These are phyloP conservation scores for Drosophila seclusa DNA, from an alignment of 2,888 invertebrate species.

Conservation along the genomic window DNA sequence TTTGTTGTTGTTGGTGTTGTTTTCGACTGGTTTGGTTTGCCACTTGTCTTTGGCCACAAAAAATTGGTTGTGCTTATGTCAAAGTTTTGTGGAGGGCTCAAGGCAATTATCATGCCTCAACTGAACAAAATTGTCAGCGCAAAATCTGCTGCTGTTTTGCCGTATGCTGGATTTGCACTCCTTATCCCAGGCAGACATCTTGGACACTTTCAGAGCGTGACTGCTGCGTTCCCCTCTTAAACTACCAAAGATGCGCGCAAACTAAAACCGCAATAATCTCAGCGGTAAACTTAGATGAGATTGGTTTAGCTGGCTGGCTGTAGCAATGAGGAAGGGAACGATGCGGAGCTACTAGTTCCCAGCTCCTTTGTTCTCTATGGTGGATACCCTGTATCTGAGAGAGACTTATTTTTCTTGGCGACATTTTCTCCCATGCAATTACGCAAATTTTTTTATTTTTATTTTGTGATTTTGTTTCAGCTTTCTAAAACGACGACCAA, in stretches of 20 bases:
- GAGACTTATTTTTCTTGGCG: background rate
- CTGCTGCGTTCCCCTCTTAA: background rate
- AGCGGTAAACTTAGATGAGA: conserved; percentile 14
- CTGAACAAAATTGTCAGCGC: conserved; percentile 38
- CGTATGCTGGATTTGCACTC: conserved; percentile 17
- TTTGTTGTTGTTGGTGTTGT: conserved; percentile 1
- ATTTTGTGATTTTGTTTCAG: background rate
- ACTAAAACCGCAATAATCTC: conserved; percentile 42
- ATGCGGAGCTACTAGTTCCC: background rate
- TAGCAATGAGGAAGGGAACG: background rate
- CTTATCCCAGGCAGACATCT: conserved; percentile 50
- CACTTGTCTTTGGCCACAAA: conserved; percentile 18
- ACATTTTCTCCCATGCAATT: conserved; percentile 4
- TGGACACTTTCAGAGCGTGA: conserved; percentile 29
- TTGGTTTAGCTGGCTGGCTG: conserved; percentile 12
- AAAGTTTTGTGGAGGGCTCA: conserved; percentile 34
- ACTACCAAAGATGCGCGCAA: conserved; percentile 34
- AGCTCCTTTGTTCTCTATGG: conserved; percentile 2
- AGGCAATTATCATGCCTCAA: conserved; percentile 50
- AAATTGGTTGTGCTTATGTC: conserved; percentile 11
- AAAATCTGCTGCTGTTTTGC: conserved; percentile 24
- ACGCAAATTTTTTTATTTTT: conserved; percentile 1
- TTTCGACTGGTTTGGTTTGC: background rate
- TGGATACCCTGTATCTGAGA: conserved; percentile 7
- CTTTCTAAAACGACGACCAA: background rate